phyloP scores from a whole-genome alignment of 2,797 vertebrate species.

The Rachycentron canadum region DNA sequence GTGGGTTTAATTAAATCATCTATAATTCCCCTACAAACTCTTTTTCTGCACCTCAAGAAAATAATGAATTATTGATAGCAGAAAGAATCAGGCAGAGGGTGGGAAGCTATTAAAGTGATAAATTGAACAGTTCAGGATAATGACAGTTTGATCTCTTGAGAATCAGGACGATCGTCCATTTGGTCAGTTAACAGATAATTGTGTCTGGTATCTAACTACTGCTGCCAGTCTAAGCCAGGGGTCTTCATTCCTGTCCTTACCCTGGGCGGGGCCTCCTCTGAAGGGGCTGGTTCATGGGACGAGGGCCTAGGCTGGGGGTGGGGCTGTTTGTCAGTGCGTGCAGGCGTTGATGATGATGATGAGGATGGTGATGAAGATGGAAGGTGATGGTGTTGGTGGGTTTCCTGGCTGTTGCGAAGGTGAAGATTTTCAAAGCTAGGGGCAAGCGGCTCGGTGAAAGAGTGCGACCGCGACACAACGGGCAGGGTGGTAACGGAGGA shows the following conservation, averaged over 20 bases:
- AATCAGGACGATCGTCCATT: background rate
- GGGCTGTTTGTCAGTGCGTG: constrained; percentile 91
- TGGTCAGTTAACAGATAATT: background rate
- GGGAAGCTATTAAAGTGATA: constrained; percentile 17
- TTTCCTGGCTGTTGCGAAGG: constrained; percentile 84
- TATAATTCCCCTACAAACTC: background rate
- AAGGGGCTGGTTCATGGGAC: constrained; percentile 85
- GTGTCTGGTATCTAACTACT: background rate
- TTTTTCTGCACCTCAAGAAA: background rate
- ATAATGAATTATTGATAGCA: constrained; percentile 12
- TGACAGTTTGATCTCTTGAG: background rate
- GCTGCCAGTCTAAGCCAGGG: constrained; percentile 4
- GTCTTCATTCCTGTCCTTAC: constrained; percentile 69
- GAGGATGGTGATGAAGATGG: constrained; percentile 63
- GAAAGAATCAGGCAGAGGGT: constrained; percentile 19
- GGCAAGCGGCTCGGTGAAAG: constrained; percentile 91
- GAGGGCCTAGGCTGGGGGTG: constrained; percentile 89
- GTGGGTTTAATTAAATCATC: constrained; percentile 30
- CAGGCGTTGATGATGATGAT: constrained; percentile 77
- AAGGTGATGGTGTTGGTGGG: constrained; percentile 75
- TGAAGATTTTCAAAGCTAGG: constrained; percentile 93
- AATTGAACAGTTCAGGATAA: constrained; percentile 8
- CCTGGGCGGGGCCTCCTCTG: constrained; percentile 81
- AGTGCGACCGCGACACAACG: constrained; percentile 90
- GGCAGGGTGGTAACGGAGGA: constrained; percentile 73